Base-by-base conservation (phyloP, 1,140 invertebrate genomes). In the Hyposmocoma kahamanoa region DNA sequence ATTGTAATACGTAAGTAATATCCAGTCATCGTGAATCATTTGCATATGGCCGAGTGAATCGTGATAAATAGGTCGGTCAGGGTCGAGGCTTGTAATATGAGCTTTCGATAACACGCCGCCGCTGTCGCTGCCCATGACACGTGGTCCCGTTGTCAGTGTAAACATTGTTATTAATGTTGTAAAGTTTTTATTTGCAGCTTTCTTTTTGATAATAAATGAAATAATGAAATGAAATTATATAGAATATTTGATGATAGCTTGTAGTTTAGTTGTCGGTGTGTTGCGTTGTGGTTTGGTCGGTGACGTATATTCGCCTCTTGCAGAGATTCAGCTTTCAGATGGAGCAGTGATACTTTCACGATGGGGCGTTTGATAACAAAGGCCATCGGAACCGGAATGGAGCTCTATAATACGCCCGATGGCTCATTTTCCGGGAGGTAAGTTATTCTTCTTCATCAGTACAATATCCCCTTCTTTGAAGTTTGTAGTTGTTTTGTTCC, bases 401-500 rank as follows among this genome's bases (percentile, higher is more conserved):
- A 28, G 6, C 11, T 28, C 24, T 11, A 28, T 28, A 6, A 28
- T 11, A 28, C 24, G 24, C 6, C 24, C 24, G 5, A 28, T 6
- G 24, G 24, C 24, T 11, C 24, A 28, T 28, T 28, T 28, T 28
- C 24, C 24, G 5, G 24, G 24, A 6, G 24, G 24, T 11, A 28
- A 6, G 24, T 28, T 28, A 28, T 28, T 11, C 11, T 28, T 11
- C 11, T 28, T 28, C 24, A 28, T 6, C 6, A 28, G 24, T 28
- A 28, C 24, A 6, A 28, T 28, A 28, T 28, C 24, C 6, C 11
- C 24, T 28, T 28, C 6, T 28, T 28, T 28, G 24, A 28, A 6
- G 24, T 28, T 28, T 28, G 24, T 28, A 6, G 24, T 28, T 28
- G 24, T 6, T 28, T 28, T 28, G 15, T 36, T 8, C 34, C 66